These are phyloP conservation scores for Silurus aristotelis DNA, from an alignment of 2,797 vertebrate genomes.

Conservation along the genomic window DNA sequence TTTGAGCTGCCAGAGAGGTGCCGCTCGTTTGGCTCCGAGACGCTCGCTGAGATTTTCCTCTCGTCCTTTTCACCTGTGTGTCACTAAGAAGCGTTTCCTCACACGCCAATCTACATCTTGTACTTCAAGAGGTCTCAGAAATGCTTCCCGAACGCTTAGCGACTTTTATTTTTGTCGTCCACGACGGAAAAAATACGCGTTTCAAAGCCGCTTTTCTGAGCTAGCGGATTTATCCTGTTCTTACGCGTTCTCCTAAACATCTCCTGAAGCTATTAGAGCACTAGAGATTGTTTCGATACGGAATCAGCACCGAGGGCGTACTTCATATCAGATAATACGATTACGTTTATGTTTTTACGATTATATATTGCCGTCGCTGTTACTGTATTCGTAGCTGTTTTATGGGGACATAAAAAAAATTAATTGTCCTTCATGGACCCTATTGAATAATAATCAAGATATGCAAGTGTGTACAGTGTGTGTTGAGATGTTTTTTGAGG, in stretches of 20 bases:
- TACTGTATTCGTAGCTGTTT: not conserved
- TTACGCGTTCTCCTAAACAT: not conserved
- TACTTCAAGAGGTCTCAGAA: not conserved
- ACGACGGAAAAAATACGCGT: not conserved
- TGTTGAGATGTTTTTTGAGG: not conserved
- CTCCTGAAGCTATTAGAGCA: not conserved
- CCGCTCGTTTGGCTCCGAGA: not conserved
- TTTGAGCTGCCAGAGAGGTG: not conserved
- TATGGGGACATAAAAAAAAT: no score
- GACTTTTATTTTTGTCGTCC: not conserved
- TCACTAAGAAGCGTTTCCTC: slow-evolving; percentile 38
- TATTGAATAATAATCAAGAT: no score
- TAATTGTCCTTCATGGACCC: no score
- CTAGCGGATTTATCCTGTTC: not conserved
- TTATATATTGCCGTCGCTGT: not conserved
- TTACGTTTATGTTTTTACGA: not conserved
- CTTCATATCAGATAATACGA: not conserved
- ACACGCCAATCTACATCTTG: not conserved
- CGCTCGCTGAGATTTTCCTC: not conserved
- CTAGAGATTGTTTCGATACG: not conserved
- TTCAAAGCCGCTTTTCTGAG: not conserved
- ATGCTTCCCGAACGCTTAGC: no score
- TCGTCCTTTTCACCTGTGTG: slow-evolving; percentile 15
- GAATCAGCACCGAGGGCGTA: not conserved
- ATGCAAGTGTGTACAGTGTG: no score